Base-by-base conservation (phyloP, 2,113 vertebrate genomes). In the Pangasianodon hypophthalmus region DNA sequence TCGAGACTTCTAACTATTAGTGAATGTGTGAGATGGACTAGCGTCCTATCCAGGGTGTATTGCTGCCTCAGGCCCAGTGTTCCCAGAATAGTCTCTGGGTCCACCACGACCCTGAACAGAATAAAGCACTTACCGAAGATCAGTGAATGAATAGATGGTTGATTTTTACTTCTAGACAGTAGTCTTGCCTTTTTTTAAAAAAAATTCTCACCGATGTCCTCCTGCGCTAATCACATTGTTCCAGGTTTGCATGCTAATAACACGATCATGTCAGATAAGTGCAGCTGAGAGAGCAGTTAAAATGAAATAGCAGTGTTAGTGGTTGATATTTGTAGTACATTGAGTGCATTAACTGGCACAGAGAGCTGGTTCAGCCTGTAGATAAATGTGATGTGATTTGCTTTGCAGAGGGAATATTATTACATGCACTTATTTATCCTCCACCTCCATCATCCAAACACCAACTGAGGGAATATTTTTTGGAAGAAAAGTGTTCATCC, bases 331-430 rank as follows among this genome's bases (percentile, higher is more conserved):
- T 37, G n/a, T 58, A 82, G 50, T 18, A 54, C 79, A 8, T 4
- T 19, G 19, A 84, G 19, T 26, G 81, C 52, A 83, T 83, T 58
- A 58, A 26, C 54, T 44, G 54, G 56, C 82, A 41, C 82, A 58
- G 82, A 44, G 19, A 60, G 82, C 81, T 5, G 54, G 32, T 58
- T 41, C 81, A 13, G 81, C 10, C 81, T 37, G 54, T 41, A 60
- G 32, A 84, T 44, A 41, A 58, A 58, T 58, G 52, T 11, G 81
- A 41, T 83, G 29, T 19, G 79, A 82, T 82, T 82, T 82, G 79
- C 19, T 0, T 83, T 13, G 81, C 52, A 41, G 52, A 41, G 81
- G 54, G 81, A 58, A 58, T 83, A 58, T 83, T 56, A 58, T 83
- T 83, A 56, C 52, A 83, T 37, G n/a, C 50, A 54, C 48, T 32